Percentiles rank a stretch among this genome's conserved stretches.
Evolutionary conservation across 2,888 invertebrate species (phyloP).

Genomic region (Sussaba pulchella): DNA sequence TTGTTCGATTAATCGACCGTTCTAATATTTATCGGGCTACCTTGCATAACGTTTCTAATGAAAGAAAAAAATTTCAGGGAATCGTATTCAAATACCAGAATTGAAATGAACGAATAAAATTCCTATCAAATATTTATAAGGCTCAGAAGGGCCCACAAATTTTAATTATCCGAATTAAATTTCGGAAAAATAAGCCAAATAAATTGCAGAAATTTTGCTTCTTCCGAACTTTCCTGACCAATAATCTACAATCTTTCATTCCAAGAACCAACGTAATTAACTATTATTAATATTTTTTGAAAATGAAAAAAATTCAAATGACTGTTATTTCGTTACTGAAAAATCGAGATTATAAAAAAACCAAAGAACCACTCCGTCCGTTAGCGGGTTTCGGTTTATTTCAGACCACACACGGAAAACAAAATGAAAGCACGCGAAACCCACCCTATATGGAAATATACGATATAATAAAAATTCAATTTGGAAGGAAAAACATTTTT

Average conservation of each 20-base stretch:
- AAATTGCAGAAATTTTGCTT: no score
- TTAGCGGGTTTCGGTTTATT: conserved; percentile 30
- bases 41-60: no score
- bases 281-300: background rate
- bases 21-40: no score
- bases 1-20: no score
- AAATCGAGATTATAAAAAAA: conserved; percentile 19
- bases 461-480: background rate
- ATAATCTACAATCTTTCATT: no score
- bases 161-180: no score
- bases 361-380: conserved; percentile 4
- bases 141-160: no score
- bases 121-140: background rate
- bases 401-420: conserved; percentile 6
- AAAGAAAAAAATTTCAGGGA: no score
- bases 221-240: no score
- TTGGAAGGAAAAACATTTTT: background rate
- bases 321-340: no score
- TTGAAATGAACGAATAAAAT: background rate
- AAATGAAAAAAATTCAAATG: background rate
- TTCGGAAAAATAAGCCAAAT: no score
- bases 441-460: conserved; percentile 10
- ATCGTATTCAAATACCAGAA: background rate
- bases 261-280: background rate
- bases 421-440: conserved; percentile 11